These are phyloP conservation scores for Neopelma chrysocephalum DNA, from an alignment of 2,797 vertebrate species.

Conservation along the genomic window DNA sequence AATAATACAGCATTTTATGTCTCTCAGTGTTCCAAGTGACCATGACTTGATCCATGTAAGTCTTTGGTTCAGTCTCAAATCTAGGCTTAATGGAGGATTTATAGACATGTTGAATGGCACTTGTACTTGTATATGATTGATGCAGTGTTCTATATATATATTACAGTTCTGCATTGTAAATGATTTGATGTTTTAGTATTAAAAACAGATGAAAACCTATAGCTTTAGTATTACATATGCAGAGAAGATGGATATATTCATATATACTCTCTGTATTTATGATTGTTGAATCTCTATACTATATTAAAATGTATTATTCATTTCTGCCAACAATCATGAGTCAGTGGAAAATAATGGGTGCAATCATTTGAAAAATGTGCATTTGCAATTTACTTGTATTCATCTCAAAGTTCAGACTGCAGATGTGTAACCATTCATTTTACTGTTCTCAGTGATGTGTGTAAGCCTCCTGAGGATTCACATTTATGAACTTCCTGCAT, in stretches of 20 bases:
- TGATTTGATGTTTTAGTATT: conserved; percentile 59
- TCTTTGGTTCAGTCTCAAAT: conserved; percentile 52
- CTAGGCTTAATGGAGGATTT: conserved; percentile 62
- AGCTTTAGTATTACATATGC: conserved; percentile 7
- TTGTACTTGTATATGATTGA: conserved; percentile 49
- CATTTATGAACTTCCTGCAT: conserved; percentile 39
- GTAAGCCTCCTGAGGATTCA: conserved; percentile 12
- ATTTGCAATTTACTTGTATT: conserved; percentile 35
- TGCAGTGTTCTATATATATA: conserved; percentile 45
- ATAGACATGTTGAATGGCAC: conserved; percentile 44
- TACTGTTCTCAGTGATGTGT: not conserved
- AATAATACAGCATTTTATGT: conserved; percentile 42
- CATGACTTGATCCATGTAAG: conserved; percentile 49
- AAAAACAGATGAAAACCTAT: conserved; percentile 67
- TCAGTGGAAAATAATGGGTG: conserved; percentile 1
- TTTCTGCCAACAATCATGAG: conserved; percentile 32
- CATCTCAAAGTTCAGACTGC: conserved; percentile 28
- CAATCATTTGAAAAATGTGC: conserved; percentile 44
- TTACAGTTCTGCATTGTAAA: conserved; percentile 55
- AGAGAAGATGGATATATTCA: not conserved
- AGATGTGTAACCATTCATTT: conserved; percentile 40
- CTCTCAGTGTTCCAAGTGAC: conserved; percentile 50
- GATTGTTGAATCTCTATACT: not conserved
- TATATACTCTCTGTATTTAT: not conserved
- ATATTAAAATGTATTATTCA: conserved; percentile 27